Percentiles rank a stretch among this genome's conserved stretches.
Evolutionary conservation across 2,797 vertebrate species (phyloP).

Genomic region (Paedocypris micromegethes): DNA sequence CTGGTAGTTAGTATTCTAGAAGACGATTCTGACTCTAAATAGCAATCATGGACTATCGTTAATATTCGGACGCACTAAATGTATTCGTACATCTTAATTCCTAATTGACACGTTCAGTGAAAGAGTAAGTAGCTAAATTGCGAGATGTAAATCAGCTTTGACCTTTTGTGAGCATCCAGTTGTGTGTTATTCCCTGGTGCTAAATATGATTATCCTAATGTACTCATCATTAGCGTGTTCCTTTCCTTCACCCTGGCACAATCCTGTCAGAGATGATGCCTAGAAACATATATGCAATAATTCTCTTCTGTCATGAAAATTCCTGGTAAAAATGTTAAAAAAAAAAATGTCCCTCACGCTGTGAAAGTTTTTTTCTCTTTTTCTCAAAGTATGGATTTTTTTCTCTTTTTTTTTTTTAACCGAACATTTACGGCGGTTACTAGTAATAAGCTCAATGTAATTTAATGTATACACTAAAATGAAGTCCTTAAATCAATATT

Average conservation of each 20-base stretch:
- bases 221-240: neutral
- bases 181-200: neutral
- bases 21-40: neutral
- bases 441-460: too few relatives aligned
- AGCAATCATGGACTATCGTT: neutral
- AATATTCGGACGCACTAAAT: conserved; percentile 22
- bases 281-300: neutral
- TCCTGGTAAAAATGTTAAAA: too few relatives aligned
- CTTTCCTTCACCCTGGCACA: neutral
- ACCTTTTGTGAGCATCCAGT: conserved; percentile 16
- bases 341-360: too few relatives aligned
- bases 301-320: too few relatives aligned
- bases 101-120: conserved; percentile 7
- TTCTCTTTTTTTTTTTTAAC: too few relatives aligned
- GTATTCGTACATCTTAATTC: conserved; percentile 7
- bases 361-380: too few relatives aligned
- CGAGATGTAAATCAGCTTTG: conserved; percentile 10
- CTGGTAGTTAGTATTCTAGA: neutral
- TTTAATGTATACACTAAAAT: too few relatives aligned
- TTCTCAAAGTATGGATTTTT: too few relatives aligned
- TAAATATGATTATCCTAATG: conserved; percentile 26
- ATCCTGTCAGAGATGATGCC: conserved; percentile 7
- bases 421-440: too few relatives aligned
- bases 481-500: too few relatives aligned
- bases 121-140: neutral